Evolutionary conservation across 2,888 invertebrate genomes (phyloP), one percentile per base, ranked within the genome.

Genomic region (Rhorus exstirpatorius): DNA sequence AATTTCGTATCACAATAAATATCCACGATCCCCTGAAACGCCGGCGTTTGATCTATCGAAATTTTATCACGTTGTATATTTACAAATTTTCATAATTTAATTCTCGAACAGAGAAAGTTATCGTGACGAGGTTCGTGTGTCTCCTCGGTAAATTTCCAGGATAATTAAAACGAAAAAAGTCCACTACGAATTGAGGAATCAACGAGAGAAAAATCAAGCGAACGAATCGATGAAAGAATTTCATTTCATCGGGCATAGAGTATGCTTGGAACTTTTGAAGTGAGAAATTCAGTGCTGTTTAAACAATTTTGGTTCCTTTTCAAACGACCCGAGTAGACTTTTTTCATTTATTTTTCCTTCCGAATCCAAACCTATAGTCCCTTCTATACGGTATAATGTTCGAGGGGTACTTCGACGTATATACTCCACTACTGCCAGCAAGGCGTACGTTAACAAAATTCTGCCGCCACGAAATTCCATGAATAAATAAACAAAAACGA

Each of bases 381-480:
- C 49, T 41, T 31, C 63, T 68, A 61, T 24, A 74, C 68, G 67
- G 46, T 49, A 35, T 21, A 55, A 67, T 60, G 51, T 72, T 79
- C 70, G 74, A 75, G 21, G 49, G 41, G n/a, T n/a, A 49, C 63
- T 46, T 65, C 79, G 74, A 78, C 75, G 53, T 38, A 67, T 68
- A 61, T n/a, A n/a, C n/a, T n/a, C 55, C 55, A 70, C 75, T 70
- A 79, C 82, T 79, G 82, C 79, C 82, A 82, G 67, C 67, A 67
- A 77, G 79, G 82, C 82, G 82, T 82, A 79, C 82, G 82, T 82
- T 77, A 70, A 76, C 77, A 44, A 71, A 81, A 79, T 79, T 70
- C 67, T 60, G 81, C 78, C 74, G 83, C 78, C 81, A 81, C 81
- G 79, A 79, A 67, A 79, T 58, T 77, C 76, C 75, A 75, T 74